Evolutionary conservation across 2,113 vertebrate genomes (phyloP).

Genomic region (Thalassarche chlororhynchos): DNA sequence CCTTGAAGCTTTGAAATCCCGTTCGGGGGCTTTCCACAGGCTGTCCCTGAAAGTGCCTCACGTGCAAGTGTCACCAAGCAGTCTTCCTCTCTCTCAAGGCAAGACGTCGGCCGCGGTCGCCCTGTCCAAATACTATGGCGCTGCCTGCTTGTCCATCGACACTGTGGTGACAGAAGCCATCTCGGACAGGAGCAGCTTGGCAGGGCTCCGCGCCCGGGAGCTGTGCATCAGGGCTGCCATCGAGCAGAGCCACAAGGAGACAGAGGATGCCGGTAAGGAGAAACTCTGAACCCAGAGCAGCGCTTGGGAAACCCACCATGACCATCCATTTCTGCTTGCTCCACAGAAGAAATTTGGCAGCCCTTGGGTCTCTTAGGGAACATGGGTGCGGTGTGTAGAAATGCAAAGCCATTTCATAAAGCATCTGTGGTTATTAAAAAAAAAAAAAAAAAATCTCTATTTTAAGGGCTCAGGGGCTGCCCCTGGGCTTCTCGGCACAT

Average conservation of each 20-base stretch:
- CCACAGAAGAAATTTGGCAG: not conserved
- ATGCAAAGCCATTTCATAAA: not conserved
- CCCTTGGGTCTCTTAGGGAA: not conserved
- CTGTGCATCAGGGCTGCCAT: constrained; percentile 74
- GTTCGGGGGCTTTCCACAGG: not conserved
- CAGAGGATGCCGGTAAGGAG: constrained; percentile 72
- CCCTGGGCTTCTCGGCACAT: not conserved
- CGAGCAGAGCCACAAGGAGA: constrained; percentile 57
- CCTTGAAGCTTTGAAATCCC: not conserved
- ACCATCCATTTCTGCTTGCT: not conserved
- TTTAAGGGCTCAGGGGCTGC: not conserved
- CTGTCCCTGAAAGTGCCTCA: not conserved
- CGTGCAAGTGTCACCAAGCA: not conserved
- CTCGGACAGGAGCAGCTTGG: constrained; percentile 43
- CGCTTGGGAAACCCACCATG: not conserved
- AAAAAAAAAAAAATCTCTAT: not conserved
- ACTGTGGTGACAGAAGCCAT: constrained; percentile 80
- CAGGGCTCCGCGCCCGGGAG: constrained; percentile 74
- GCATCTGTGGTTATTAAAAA: not conserved
- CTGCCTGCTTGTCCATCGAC: constrained; percentile 79
- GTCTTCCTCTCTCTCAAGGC: constrained; percentile 62
- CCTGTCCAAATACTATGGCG: constrained; percentile 77
- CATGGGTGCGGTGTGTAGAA: fast-evolving
- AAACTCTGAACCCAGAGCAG: not conserved
- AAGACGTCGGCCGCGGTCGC: constrained; percentile 68